Conservation (phyloP, 2,113 vertebrate genomes). For the Fulica atra region DNA sequence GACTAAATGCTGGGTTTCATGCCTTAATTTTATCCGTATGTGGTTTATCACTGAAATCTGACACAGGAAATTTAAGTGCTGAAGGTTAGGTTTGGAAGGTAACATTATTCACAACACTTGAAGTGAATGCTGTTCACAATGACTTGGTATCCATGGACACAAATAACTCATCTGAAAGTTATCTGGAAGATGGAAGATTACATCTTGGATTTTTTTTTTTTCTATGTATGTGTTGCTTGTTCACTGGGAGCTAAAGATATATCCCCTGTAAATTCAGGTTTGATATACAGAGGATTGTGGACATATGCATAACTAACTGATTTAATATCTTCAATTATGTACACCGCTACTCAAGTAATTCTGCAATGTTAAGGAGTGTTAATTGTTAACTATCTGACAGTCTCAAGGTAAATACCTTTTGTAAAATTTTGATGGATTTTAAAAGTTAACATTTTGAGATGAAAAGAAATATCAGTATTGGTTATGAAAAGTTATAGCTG, state of each 20-base stretch:
- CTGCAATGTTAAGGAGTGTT: background rate
- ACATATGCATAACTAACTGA: background rate
- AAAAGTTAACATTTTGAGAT: background rate
- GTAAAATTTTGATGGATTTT: background rate
- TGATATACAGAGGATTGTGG: background rate
- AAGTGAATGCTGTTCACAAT: background rate
- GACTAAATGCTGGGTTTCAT: background rate
- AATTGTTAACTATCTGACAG: background rate
- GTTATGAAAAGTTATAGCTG: background rate
- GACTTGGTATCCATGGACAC: slow-evolving; percentile 5
- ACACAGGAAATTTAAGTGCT: background rate
- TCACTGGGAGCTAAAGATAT: background rate
- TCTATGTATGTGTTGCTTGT: background rate
- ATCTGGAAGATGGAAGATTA: background rate
- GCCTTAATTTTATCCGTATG: background rate
- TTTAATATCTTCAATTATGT: background rate
- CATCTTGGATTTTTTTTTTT: background rate
- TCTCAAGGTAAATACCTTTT: background rate
- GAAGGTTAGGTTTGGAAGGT: background rate
- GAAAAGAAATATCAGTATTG: background rate
- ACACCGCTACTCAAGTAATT: background rate
- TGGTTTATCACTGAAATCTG: background rate
- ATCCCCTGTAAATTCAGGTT: background rate
- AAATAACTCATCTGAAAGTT: background rate
- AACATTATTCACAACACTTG: background rate